phyloP scores from a whole-genome alignment of 1,140 invertebrate genomes.

The Mamestra configurata region DNA sequence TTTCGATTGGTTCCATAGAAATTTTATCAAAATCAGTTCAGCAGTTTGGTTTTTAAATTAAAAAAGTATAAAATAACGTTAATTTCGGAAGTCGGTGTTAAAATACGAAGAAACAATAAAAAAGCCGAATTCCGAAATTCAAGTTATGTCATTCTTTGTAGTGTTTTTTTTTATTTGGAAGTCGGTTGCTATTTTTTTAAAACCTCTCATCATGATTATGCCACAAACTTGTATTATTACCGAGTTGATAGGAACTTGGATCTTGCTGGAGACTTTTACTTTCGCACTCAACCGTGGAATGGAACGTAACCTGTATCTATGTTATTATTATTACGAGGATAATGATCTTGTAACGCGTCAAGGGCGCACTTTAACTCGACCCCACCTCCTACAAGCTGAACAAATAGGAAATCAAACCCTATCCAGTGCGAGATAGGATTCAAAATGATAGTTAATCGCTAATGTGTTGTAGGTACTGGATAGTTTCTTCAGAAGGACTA shows the following conservation, averaged over 20 bases:
- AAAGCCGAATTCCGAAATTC: too few relatives aligned
- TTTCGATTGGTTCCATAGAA: too few relatives aligned
- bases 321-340: constrained; percentile 3
- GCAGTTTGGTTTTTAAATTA: too few relatives aligned
- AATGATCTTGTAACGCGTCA: constrained; percentile 4
- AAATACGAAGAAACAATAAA: too few relatives aligned
- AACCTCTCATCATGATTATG: background rate
- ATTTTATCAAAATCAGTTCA: too few relatives aligned
- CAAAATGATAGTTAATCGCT: background rate
- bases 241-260: background rate
- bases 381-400: background rate
- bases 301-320: constrained; percentile 9
- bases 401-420: background rate
- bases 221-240: background rate
- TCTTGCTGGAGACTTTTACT: constrained; percentile 2
- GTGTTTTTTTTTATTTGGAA: too few relatives aligned
- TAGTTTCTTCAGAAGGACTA: background rate
- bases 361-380: constrained; percentile 13
- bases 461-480: background rate
- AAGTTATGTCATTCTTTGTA: too few relatives aligned
- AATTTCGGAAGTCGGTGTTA: too few relatives aligned
- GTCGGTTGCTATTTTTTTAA: too few relatives aligned
- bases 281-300: background rate
- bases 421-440: background rate
- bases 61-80: too few relatives aligned